Evolutionary conservation across 2,113 vertebrate genomes (phyloP), one percentile per base, ranked within the genome.

Genomic region (Martes martes): DNA sequence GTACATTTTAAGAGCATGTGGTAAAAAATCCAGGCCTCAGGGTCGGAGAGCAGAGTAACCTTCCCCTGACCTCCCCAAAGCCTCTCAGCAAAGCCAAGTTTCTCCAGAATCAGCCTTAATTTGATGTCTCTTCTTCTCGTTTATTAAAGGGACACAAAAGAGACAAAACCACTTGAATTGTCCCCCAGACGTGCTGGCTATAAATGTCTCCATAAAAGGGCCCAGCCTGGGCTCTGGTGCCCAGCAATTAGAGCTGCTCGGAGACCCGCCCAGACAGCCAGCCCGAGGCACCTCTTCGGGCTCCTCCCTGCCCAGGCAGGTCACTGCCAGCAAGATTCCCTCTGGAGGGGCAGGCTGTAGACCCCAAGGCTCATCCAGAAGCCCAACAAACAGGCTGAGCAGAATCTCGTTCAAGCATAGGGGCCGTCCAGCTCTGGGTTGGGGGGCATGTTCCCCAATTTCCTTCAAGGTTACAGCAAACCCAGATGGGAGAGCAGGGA

Each of bases 141-240:
- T 98, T 98, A 98, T 98, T 97, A 98, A 96, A 98, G 98, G 98
- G 97, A 97, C 91, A 97, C 97, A 95, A 96, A 96, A 96, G 87
- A 97, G 81, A 96, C 88, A 97, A 98, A 98, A 98, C 98, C 97
- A 98, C 97, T 98, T 97, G 97, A 98, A 97, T 94, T 90, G 95
- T 92, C 94, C 94, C 93, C 97, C 47, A 94, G 97, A 67, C 84
- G 1, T 82, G 69, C 92, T 47, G 67, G 74, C 97, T 97, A 96
- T 97, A 97, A 97, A 98, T 89, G 97, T 97, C 94, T 91, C 84
- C 79, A 63, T 83, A 50, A 91, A 88, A 97, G 79, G 86, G 55
- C 96, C 94, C 18, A 16, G 95, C 74, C 87, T 52, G 42, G 91
- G 57, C 71, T 90, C 74, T 74, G 57, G 79, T 92, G 97, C 90